Evolutionary conservation across 2,888 invertebrate genomes (phyloP).

Genomic region (Malacosoma neustria): DNA sequence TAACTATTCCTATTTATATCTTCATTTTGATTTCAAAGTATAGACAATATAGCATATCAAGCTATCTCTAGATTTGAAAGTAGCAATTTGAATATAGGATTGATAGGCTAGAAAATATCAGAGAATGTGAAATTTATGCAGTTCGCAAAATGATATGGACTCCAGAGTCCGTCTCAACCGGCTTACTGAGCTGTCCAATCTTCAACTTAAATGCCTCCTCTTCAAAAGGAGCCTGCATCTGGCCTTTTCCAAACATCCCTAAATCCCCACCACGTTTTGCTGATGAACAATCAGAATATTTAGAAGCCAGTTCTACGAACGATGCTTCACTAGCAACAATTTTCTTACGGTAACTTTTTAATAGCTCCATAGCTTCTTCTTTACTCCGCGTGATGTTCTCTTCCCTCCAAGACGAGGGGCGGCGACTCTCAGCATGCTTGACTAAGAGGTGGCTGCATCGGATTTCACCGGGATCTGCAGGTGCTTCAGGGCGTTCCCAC

Average conservation of each 20-base stretch:
- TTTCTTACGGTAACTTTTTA: constrained; percentile 89
- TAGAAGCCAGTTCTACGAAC: constrained; percentile 90
- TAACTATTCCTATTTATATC: too few species aligned
- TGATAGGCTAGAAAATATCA: too few species aligned
- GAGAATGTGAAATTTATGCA: too few species aligned
- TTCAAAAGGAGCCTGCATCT: constrained; percentile 99
- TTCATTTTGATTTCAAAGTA: too few species aligned
- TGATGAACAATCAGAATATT: constrained; percentile 98
- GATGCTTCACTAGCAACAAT: constrained; percentile 86
- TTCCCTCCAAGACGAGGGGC: constrained; percentile 97
- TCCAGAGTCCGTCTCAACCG: constrained; percentile 96
- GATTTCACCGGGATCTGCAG: constrained; percentile 83
- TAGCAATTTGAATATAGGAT: too few species aligned
- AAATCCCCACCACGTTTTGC: constrained; percentile 97
- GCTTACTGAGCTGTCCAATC: constrained; percentile 93
- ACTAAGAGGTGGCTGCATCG: constrained; percentile 96
- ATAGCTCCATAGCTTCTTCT: constrained; percentile 90
- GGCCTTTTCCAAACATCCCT: constrained; percentile 91
- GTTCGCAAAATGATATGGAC: constrained; percentile 96
- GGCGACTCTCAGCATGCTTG: constrained; percentile 92
- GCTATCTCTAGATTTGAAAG: too few species aligned
- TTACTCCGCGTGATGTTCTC: constrained; percentile 92
- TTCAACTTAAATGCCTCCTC: constrained; percentile 95
- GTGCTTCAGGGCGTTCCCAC: constrained; percentile 94
- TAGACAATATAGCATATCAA: too few species aligned